A percentile compares a stretch with the other conserved stretches of the same genome.
Conservation (phyloP, 2,797 vertebrate genomes). For the Sarcophilus harrisii region DNA sequence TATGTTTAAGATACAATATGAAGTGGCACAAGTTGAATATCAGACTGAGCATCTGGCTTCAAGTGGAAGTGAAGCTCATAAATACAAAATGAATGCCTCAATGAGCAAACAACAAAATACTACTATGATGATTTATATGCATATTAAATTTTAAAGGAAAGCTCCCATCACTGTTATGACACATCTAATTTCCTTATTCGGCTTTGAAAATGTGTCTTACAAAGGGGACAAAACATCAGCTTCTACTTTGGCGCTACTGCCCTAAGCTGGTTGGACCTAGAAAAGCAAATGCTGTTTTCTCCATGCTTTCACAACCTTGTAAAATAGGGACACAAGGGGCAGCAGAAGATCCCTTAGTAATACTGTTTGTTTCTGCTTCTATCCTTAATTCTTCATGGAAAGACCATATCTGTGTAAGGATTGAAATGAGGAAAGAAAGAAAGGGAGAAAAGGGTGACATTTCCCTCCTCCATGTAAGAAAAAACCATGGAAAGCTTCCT, state of each 20-base stretch:
- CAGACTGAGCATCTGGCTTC: neutral
- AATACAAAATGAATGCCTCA: neutral
- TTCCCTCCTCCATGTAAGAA: neutral
- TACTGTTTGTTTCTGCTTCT: no score
- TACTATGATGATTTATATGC: neutral
- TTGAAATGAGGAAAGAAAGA: no score
- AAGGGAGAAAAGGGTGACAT: neutral
- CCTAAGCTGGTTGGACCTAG: neutral
- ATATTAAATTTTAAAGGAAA: neutral
- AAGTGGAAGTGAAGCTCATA: neutral
- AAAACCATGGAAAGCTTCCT: neutral
- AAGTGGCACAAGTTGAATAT: neutral
- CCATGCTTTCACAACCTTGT: constrained; percentile 7
- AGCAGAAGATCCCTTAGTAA: neutral
- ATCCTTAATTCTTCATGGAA: neutral
- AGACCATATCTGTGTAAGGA: neutral
- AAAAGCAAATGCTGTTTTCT: neutral
- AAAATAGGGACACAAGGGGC: neutral
- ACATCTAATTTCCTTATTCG: neutral
- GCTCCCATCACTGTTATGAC: neutral
- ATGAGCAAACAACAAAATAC: neutral
- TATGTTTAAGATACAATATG: neutral
- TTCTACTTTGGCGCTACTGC: neutral
- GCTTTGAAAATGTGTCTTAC: neutral
- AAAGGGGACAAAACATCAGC: neutral